Evolutionary conservation across 37 sponge, comb jelly and placozoan genomes (phyloP).

Genomic region (Hexactinellida sp.): DNA sequence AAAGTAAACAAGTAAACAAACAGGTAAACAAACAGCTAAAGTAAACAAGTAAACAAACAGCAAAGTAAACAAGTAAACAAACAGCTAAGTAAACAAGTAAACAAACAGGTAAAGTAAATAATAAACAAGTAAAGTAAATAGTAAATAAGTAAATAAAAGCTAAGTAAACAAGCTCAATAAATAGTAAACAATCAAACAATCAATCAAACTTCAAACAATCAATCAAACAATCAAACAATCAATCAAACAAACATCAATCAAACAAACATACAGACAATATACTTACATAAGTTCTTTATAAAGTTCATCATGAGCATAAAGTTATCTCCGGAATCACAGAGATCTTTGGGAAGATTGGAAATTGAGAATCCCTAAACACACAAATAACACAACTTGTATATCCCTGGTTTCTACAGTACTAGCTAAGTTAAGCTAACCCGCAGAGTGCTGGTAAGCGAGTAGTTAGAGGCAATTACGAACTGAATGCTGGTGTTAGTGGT

Average conservation of each 20-base stretch:
- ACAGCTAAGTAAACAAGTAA: no score
- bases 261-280: no score
- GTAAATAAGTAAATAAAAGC: not conserved
- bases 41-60: no score
- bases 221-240: no score
- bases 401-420: not conserved
- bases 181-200: not conserved
- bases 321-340: not conserved
- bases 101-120: no score
- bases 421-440: not conserved
- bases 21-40: not conserved
- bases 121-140: not conserved
- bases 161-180: not conserved
- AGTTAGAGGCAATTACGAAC: not conserved
- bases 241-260: no score
- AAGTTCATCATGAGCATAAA: not conserved
- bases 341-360: not conserved
- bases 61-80: no score
- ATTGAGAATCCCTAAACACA: slow-evolving; percentile 1
- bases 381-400: no score
- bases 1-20: not conserved
- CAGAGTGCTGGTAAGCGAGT: not conserved
- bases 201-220: no score
- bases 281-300: not conserved
- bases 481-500: not conserved